These are phyloP conservation scores for Hirundichthys speculiger DNA, from an alignment of 2,113 vertebrate species.

Conservation along the genomic window DNA sequence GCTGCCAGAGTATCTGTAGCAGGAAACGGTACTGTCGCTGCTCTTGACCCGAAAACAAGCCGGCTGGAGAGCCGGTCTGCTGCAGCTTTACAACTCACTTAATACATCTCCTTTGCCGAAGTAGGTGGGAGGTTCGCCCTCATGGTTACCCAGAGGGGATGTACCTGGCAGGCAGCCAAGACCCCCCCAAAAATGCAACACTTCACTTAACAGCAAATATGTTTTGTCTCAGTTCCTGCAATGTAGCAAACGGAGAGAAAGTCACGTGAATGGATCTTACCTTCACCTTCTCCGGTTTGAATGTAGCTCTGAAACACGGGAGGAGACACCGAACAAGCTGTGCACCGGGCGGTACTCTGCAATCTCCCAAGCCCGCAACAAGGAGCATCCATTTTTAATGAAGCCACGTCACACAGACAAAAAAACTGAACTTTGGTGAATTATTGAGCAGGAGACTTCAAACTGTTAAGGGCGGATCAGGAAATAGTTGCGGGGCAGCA, in stretches of 20 bases:
- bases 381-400: conserved; percentile 73
- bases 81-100: conserved; percentile 12
- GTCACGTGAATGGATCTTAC: conserved; percentile 20
- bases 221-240: background rate
- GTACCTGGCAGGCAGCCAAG: conserved; percentile 43
- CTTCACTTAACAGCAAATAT: too few relatives aligned
- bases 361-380: conserved; percentile 55
- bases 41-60: conserved; percentile 25
- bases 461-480: conserved; percentile 19
- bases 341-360: conserved; percentile 15
- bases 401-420: conserved; percentile 46
- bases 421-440: conserved; percentile 60
- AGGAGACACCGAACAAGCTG: conserved; percentile 11
- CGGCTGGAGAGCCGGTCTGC: conserved; percentile 20
- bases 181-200: conserved; percentile 25
- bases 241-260: background rate
- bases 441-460: conserved; percentile 60
- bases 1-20: conserved; percentile 70
- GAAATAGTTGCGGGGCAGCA: conserved; percentile 17
- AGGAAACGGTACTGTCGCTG: conserved; percentile 22
- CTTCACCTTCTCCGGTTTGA: conserved; percentile 1
- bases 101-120: conserved; percentile 24
- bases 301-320: background rate
- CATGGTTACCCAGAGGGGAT: conserved; percentile 36
- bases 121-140: conserved; percentile 18